Base-by-base conservation (phyloP, 2,888 invertebrate genomes). In the Rhaphigaster nebulosa region DNA sequence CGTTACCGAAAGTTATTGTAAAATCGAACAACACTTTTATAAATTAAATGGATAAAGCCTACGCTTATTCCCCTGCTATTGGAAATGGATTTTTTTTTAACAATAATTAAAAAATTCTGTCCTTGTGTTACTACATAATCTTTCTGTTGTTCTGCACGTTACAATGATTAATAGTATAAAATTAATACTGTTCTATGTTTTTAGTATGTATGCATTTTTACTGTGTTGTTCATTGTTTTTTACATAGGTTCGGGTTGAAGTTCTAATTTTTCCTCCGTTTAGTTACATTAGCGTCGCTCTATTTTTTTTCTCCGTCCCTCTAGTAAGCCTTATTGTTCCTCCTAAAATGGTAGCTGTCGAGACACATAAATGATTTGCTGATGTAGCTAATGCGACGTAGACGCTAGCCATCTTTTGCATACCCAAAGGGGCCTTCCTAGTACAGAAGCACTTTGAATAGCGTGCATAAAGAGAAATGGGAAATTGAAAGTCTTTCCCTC, bases 381-480 rank as follows among this genome's bases (percentile, higher is more conserved):
- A 76, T 12, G 38, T 38, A 8, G 70, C 70, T 76, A 76, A 76
- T 76, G 70, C 70, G 38, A 76, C 38, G 34, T 76, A 34, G 70
- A 76, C 29, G 29, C 65, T 8, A 60, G n/a, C 5, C 29, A 38
- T 76, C 70, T 76, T 76, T 76, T 76, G 34, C 70, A 76, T 38
- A 76, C 6, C 70, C 20, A 15, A 23, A 34, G 23, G 2, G 70
- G 34, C 20, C 34, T 76, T 76, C 70, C 70, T 38, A 76, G 70
- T 38, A 38, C 34, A 1, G 20, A 18, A 6, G 38, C 70, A 20
- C 70, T 8, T 8, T 76, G 70, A 76, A 76, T 76, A 20, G 70
- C 70, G 70, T 76, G 70, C 34, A 76, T 76, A 76, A 76, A 76
- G 34, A 76, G 70, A 38, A 76, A 76, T 76, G 70, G 70, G 70